Evolutionary conservation across 1,140 invertebrate species (phyloP).

Genomic region (Heliconius eleuchia): DNA sequence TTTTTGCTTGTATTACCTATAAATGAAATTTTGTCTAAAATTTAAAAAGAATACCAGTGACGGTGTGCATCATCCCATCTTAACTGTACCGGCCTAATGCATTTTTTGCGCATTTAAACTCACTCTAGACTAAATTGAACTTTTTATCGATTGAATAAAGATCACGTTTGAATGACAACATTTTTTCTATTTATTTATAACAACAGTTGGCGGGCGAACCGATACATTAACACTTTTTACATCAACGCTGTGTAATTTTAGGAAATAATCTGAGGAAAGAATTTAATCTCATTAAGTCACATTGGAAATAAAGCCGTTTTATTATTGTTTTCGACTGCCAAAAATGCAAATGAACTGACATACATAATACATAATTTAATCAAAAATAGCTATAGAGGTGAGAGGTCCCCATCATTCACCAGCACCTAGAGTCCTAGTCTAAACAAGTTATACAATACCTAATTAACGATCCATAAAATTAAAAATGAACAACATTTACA

Average conservation of each 20-base stretch:
- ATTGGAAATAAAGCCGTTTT: background rate
- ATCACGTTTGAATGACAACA: slow-evolving; percentile 1
- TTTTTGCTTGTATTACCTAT: too few relatives aligned
- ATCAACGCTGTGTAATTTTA: background rate
- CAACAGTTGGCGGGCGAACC: slow-evolving; percentile 12
- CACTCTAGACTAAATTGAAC: slow-evolving; percentile 17
- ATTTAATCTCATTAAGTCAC: background rate
- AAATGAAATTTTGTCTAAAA: too few relatives aligned
- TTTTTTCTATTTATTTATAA: slow-evolving; percentile 22
- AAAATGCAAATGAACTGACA: background rate
- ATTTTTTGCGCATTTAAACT: slow-evolving; percentile 35
- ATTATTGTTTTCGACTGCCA: background rate
- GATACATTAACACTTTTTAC: slow-evolving; percentile 24
- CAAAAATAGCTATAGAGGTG: background rate
- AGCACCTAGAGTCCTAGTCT: too few relatives aligned
- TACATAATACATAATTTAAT: background rate
- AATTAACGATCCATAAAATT: too few relatives aligned
- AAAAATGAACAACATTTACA: too few relatives aligned
- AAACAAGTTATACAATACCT: too few relatives aligned
- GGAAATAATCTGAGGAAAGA: background rate
- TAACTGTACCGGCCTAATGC: slow-evolving; percentile 40
- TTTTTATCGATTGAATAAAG: background rate
- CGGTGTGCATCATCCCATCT: slow-evolving; percentile 17
- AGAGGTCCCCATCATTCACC: too few relatives aligned
- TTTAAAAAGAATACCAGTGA: too few relatives aligned